Evolutionary conservation across 2,113 vertebrate genomes (phyloP).

Genomic region (Catharus minimus): DNA sequence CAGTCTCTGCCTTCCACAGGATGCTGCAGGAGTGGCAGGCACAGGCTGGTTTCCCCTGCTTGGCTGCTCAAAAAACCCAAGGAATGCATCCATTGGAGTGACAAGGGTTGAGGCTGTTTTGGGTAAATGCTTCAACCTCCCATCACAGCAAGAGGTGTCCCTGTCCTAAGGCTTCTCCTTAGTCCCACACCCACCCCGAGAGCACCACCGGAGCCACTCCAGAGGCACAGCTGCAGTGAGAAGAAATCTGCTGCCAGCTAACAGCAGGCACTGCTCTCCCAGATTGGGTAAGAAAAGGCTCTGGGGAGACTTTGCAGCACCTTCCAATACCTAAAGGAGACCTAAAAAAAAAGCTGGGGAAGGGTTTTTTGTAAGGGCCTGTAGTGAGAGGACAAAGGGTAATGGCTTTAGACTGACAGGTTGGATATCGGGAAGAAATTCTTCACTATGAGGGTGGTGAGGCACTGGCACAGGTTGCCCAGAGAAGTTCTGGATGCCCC

Average conservation of each 20-base stretch:
- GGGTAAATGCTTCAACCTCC: not conserved
- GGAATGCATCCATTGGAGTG: not conserved
- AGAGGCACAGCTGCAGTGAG: not conserved
- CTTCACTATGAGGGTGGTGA: not conserved
- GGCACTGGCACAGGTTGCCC: not conserved
- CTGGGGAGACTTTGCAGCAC: not conserved
- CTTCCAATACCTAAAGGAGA: not conserved
- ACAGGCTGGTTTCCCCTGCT: not conserved
- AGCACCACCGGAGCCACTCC: not conserved
- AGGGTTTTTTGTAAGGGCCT: not conserved
- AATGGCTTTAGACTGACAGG: not conserved
- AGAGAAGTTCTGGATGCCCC: not conserved
- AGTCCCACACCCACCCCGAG: rapidly evolving
- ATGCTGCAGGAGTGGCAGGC: not conserved
- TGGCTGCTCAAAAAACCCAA: not conserved
- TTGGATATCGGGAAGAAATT: not conserved
- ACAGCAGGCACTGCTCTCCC: not conserved
- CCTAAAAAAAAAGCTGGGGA: not conserved
- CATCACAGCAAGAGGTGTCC: not conserved
- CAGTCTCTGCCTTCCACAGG: not conserved
- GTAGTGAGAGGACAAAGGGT: too few relatives aligned
- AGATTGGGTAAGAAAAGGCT: not conserved
- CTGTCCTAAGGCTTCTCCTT: not conserved
- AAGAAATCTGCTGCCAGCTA: not conserved
- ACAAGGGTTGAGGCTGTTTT: not conserved